Percentiles rank a stretch among this genome's conserved stretches.
Conservation (phyloP, 1,140 invertebrate genomes). For the Yoshiicerus persimilis region DNA sequence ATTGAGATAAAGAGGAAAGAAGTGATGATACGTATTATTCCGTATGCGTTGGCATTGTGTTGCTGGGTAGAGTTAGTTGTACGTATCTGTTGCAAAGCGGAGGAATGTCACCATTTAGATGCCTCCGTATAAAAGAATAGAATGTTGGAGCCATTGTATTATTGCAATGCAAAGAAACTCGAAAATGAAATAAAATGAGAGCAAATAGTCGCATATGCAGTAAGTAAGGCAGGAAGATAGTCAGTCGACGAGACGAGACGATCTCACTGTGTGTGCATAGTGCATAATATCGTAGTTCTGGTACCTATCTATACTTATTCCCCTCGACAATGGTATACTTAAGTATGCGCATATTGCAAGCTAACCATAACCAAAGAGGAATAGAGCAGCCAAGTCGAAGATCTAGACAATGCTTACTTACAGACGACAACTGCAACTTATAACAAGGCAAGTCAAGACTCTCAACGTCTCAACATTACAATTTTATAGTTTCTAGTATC, state of each 20-base stretch:
- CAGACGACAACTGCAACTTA: not conserved
- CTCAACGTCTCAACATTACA: not conserved
- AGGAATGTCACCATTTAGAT: not conserved
- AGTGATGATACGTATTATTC: not conserved
- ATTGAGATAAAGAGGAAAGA: not conserved
- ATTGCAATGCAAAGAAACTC: not conserved
- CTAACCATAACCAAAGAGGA: not conserved
- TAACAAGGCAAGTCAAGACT: not conserved
- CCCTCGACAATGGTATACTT: not conserved
- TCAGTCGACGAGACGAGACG: not conserved
- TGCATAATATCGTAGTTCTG: not conserved
- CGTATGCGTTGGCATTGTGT: not conserved
- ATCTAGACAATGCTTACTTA: not conserved
- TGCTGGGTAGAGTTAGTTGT: not conserved
- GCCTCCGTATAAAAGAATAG: not conserved
- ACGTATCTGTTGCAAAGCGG: not conserved
- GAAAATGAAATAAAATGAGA: conserved; percentile 10
- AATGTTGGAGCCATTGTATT: not conserved
- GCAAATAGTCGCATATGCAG: not conserved
- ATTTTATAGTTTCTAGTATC: not conserved
- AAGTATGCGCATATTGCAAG: not conserved
- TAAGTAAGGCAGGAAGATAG: not conserved
- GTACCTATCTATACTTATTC: not conserved
- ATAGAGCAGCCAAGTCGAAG: not conserved
- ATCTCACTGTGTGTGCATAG: not conserved